These are phyloP conservation scores for Coendou prehensilis DNA, from an alignment of 2,797 vertebrate species.

Conservation along the genomic window DNA sequence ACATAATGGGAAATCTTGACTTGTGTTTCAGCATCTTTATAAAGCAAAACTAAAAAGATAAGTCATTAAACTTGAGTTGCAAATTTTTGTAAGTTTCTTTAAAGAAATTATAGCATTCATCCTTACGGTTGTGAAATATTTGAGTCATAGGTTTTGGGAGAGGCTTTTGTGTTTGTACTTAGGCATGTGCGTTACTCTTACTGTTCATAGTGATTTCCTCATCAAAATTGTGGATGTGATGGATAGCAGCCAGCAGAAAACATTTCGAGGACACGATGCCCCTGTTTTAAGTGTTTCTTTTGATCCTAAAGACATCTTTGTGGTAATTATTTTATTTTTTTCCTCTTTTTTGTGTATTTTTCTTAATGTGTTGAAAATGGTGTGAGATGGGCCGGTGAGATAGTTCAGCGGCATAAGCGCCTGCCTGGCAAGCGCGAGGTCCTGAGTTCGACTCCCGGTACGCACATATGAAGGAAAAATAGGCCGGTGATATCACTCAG, in stretches of 20 bases:
- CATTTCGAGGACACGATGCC: constrained; percentile 95
- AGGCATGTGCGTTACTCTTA: background rate
- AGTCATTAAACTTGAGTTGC: constrained; percentile 52
- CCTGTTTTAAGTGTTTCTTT: constrained; percentile 96
- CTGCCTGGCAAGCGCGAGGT: too few relatives aligned
- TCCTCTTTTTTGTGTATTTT: background rate
- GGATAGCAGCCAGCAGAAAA: constrained; percentile 97
- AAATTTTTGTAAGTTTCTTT: constrained; percentile 57
- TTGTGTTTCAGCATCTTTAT: constrained; percentile 54
- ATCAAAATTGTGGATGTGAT: constrained; percentile 96
- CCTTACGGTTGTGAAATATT: constrained; percentile 59
- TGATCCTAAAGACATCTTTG: constrained; percentile 94
- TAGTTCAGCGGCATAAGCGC: too few relatives aligned
- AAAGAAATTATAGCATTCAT: constrained; percentile 37
- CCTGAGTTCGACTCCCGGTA: too few relatives aligned
- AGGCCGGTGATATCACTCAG: too few relatives aligned
- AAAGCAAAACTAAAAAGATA: constrained; percentile 41
- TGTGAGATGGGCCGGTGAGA: too few relatives aligned
- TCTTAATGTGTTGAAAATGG: constrained; percentile 57
- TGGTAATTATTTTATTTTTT: constrained; percentile 90
- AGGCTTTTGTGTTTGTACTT: constrained; percentile 44
- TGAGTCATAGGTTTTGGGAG: constrained; percentile 48
- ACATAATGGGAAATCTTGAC: constrained; percentile 26
- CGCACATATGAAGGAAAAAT: too few relatives aligned
- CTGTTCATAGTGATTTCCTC: constrained; percentile 94